phyloP scores from a whole-genome alignment of 2,113 vertebrate genomes.

The Alouatta palliata region DNA sequence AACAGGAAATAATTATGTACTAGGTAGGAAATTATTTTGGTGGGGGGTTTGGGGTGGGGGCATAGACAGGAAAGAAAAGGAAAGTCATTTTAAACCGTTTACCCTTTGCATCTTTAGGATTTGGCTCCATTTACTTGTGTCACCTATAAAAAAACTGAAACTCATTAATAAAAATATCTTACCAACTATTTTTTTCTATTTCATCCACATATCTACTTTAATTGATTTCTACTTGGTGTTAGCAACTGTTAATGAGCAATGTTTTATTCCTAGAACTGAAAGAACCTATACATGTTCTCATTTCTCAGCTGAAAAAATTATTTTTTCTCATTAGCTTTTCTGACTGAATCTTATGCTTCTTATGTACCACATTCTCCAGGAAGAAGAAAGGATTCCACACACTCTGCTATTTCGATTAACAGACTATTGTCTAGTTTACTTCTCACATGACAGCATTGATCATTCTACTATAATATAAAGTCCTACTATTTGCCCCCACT shows the following conservation, averaged over 20 bases:
- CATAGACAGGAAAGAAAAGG: not conserved
- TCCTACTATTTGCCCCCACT: not conserved
- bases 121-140: not conserved
- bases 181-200: not conserved
- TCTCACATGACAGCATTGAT: not conserved
- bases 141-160: not conserved
- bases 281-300: not conserved
- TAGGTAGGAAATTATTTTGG: not conserved
- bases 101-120: not conserved
- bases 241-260: not conserved
- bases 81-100: not conserved
- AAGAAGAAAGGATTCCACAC: not conserved
- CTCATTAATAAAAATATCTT: not conserved
- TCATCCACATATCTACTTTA: not conserved
- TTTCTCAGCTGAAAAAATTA: not conserved
- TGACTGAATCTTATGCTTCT: not conserved
- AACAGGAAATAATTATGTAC: not conserved
- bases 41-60: too few species aligned
- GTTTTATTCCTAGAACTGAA: not conserved
- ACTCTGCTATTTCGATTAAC: not conserved
- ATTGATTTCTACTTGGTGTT: not conserved
- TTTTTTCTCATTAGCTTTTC: slow-evolving; percentile 1
- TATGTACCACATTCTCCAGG: not conserved
- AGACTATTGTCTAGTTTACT: not conserved
- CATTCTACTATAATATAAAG: not conserved